Conservation (phyloP, 2,888 invertebrate species). For the Amblyjoppa fuscipennis region DNA sequence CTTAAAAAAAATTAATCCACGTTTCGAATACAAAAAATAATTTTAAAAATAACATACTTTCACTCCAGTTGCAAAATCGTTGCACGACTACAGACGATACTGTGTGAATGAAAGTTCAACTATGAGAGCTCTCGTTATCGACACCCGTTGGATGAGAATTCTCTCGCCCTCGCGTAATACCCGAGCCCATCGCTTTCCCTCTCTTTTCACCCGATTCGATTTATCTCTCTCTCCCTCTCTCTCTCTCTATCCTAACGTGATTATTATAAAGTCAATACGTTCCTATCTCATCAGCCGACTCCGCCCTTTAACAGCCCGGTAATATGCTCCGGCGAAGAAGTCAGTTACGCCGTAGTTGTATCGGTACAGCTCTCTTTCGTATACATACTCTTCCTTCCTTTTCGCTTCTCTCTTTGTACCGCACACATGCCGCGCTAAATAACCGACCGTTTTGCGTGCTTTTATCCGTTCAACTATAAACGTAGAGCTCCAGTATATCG, state of each 20-base stretch:
- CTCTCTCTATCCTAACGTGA: constrained; percentile 79
- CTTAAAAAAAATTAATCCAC: too few relatives aligned
- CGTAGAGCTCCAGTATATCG: constrained; percentile 29
- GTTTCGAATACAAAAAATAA: too few relatives aligned
- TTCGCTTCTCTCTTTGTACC: constrained; percentile 49
- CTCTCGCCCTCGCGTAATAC: constrained; percentile 79
- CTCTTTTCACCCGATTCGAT: constrained; percentile 75
- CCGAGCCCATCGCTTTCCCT: constrained; percentile 69
- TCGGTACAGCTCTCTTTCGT: constrained; percentile 54
- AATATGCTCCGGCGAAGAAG: constrained; percentile 84
- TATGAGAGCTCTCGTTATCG: constrained; percentile 24
- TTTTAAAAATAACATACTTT: too few relatives aligned
- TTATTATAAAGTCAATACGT: constrained; percentile 86
- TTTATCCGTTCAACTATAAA: constrained; percentile 44
- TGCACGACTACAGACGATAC: not conserved
- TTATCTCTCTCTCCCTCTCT: not conserved
- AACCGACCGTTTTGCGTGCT: constrained; percentile 58
- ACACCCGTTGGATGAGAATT: constrained; percentile 79
- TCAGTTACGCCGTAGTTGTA: constrained; percentile 82
- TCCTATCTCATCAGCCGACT: constrained; percentile 85
- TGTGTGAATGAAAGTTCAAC: not conserved
- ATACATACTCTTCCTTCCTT: constrained; percentile 21
- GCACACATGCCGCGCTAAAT: constrained; percentile 57
- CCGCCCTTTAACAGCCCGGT: constrained; percentile 85
- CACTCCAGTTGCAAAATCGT: not conserved